phyloP scores from a whole-genome alignment of 2,888 invertebrate species.

The Nemoura dubitans region DNA sequence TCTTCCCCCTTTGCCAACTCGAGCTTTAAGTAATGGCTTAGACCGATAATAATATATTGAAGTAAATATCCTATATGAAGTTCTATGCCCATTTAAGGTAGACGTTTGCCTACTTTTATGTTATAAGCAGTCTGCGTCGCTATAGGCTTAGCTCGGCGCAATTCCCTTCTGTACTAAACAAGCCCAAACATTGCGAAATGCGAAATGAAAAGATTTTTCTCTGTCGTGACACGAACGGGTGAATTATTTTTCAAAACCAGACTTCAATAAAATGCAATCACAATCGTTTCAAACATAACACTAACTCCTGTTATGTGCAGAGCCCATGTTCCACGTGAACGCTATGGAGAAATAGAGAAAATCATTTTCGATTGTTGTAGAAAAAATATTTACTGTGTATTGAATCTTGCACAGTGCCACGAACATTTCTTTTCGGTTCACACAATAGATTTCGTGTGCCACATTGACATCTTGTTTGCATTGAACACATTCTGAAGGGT shows the following conservation, averaged over 20 bases:
- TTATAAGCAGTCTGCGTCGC: constrained; percentile 13
- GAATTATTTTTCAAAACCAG: neutral
- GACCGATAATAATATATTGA: constrained; percentile 14
- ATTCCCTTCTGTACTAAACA: too few relatives aligned
- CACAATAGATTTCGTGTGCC: neutral
- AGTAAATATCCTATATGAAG: constrained; percentile 18
- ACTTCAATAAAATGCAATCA: constrained; percentile 12
- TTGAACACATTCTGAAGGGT: constrained; percentile 12
- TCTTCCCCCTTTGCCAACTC: constrained; percentile 28
- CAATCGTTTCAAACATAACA: constrained; percentile 24
- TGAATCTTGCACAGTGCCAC: neutral
- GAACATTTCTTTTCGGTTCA: neutral
- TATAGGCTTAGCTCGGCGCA: neutral
- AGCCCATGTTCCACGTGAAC: neutral
- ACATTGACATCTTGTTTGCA: neutral
- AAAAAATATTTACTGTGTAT: neutral
- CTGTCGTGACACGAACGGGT: constrained; percentile 14
- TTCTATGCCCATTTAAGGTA: constrained; percentile 57
- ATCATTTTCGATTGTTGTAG: neutral
- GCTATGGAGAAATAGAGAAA: neutral
- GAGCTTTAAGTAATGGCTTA: constrained; percentile 5
- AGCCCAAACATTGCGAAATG: neutral
- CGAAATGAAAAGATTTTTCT: constrained; percentile 12
- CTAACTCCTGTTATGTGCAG: neutral
- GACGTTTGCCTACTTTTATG: constrained; percentile 58